A percentile compares a stretch with the other conserved stretches of the same genome.
Conservation (phyloP, 2,888 invertebrate genomes). For the Oscheius sp. region DNA sequence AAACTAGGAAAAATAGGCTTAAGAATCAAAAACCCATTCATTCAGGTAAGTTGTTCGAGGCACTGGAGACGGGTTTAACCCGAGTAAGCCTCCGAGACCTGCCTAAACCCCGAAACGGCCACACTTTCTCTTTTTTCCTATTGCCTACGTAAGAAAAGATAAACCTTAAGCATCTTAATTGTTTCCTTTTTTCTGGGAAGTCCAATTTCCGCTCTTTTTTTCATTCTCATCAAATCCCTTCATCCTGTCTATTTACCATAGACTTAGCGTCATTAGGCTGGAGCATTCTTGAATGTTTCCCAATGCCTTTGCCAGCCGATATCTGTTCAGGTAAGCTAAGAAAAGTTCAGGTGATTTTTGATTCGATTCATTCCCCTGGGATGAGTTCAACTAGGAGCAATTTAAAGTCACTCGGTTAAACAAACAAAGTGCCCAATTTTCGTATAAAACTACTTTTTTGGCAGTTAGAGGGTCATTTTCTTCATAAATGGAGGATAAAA, state of each 20-base stretch:
- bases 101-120: constrained; percentile 24
- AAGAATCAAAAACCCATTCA: background rate
- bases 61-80: constrained; percentile 20
- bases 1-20: background rate
- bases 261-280: no score
- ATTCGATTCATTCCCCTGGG: no score
- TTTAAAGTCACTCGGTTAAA: no score
- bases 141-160: constrained; percentile 11
- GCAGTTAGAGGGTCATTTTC: no score
- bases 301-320: constrained; percentile 20
- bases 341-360: no score
- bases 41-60: constrained; percentile 15
- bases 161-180: background rate
- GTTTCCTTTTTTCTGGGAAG: background rate
- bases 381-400: no score
- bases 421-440: no score
- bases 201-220: background rate
- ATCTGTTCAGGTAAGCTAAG: constrained; percentile 23
- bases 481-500: no score
- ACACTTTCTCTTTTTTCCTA: constrained; percentile 16
- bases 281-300: constrained; percentile 9
- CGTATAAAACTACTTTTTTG: no score
- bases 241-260: no score
- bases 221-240: background rate
- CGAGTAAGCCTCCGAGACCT: constrained; percentile 30